These are phyloP conservation scores for Uromys caudimaculatus DNA, from an alignment of 2,797 vertebrate species.

Conservation along the genomic window DNA sequence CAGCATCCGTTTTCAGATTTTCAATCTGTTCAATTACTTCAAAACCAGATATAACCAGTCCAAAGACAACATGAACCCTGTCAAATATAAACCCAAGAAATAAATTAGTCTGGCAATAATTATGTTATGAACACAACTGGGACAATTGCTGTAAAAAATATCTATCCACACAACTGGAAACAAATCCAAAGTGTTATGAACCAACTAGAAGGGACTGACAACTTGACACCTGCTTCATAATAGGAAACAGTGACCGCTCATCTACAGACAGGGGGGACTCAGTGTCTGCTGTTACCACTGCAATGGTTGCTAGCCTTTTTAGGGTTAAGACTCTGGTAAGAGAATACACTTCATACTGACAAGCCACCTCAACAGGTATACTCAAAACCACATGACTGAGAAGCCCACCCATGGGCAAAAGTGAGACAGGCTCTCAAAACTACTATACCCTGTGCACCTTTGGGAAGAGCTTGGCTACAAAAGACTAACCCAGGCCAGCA, in stretches of 20 bases:
- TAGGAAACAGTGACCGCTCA: not conserved
- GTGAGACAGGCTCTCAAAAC: not conserved
- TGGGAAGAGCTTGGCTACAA: not conserved
- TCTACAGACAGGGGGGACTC: not conserved
- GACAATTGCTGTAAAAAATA: not conserved
- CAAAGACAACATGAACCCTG: conserved; percentile 98
- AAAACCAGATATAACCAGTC: conserved; percentile 97
- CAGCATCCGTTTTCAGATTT: conserved; percentile 96
- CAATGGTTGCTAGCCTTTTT: not conserved
- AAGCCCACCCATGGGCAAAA: not conserved
- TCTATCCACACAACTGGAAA: not conserved
- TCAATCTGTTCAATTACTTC: conserved; percentile 99
- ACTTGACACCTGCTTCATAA: conserved; percentile 16
- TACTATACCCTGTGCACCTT: not conserved
- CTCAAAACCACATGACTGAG: not conserved
- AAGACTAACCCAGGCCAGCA: not conserved
- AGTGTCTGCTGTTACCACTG: conserved; percentile 22
- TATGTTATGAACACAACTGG: conserved; percentile 11
- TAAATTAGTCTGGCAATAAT: not conserved
- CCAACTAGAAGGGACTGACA: not conserved
- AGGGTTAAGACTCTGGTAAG: not conserved
- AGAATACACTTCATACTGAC: not conserved
- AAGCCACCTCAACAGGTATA: not conserved
- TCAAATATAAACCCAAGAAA: conserved; percentile 71
- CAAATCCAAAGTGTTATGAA: conserved; percentile 30